phyloP scores from a whole-genome alignment of 2,113 vertebrate genomes.

The Pelobates fuscus region DNA sequence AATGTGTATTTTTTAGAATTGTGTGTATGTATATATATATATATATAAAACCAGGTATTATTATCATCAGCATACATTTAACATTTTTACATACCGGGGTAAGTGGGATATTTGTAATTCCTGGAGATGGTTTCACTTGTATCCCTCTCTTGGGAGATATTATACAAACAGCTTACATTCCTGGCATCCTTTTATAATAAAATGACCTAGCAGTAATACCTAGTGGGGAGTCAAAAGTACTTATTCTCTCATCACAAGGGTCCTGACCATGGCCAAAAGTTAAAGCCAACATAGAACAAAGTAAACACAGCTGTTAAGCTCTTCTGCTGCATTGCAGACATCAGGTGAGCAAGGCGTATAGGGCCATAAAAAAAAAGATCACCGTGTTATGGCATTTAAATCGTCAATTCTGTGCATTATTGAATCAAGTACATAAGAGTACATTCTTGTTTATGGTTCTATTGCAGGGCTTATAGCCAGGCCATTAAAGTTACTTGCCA shows the following conservation, averaged over 20 bases:
- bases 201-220: neutral
- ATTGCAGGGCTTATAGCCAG: no score
- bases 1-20: no score
- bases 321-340: neutral
- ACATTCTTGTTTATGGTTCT: no score
- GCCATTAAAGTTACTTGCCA: no score
- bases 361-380: neutral
- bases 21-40: no score
- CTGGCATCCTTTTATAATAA: neutral
- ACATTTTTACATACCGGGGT: no score
- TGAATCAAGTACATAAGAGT: no score
- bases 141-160: neutral
- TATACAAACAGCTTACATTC: neutral
- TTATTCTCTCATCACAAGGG: neutral
- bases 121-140: neutral
- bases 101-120: constrained; percentile 15
- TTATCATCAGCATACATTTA: no score
- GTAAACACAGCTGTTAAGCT: neutral
- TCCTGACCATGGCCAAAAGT: neutral
- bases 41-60: no score
- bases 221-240: neutral
- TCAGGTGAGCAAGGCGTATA: neutral
- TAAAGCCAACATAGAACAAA: neutral
- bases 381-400: no score
- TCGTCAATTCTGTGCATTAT: no score